Base-by-base conservation (phyloP, 2,797 vertebrate species). In the Rousettus madagascariensis region DNA sequence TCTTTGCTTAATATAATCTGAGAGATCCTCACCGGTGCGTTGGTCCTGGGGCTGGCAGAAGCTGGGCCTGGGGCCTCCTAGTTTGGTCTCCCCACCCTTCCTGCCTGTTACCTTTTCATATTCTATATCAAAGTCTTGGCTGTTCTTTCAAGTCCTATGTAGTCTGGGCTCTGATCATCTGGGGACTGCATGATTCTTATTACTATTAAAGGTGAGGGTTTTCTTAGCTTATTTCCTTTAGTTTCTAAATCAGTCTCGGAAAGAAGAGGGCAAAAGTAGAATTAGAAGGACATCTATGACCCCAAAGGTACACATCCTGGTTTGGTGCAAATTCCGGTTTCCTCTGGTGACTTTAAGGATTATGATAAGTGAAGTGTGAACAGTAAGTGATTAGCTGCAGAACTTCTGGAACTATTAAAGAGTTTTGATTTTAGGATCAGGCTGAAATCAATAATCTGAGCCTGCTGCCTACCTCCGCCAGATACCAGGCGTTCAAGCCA, bases 101-200 rank as follows among this genome's bases (percentile, higher is more conserved):
- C 86, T 61, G 87, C 78, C 59, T 69, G 46, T 61, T 90, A 88
- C 85, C 80, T 95, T 97, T 96, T 97, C 94, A 94, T 95, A 96
- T 96, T 95, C 78, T 63, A 93, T 97, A 96, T 98, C 97, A 98
- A 98, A 97, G 96, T 84, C 90, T 90, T 41, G 26, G 22, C 89
- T 30, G 4, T 91, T 80, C 95, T 97, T 97, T 98, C 92, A 98
- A 97, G 96, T 98, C 92, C 93, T 96, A 1, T 95, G 90, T 96
- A 94, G 95, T 88, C 69, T 94, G 83, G 85, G 79, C 89, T 97
- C 95, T 97, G 96, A 97, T 97, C 96, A 97, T 96, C 83, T 6
- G 20, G 94, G 86, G 66, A 87, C 53, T 61, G 63, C 2, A 7
- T 38, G 78, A 49, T 93, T 98, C 93, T 86, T 96, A 97, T 95